Evolutionary conservation across 2,797 vertebrate species (phyloP).

Genomic region (Thaleichthys pacificus): DNA sequence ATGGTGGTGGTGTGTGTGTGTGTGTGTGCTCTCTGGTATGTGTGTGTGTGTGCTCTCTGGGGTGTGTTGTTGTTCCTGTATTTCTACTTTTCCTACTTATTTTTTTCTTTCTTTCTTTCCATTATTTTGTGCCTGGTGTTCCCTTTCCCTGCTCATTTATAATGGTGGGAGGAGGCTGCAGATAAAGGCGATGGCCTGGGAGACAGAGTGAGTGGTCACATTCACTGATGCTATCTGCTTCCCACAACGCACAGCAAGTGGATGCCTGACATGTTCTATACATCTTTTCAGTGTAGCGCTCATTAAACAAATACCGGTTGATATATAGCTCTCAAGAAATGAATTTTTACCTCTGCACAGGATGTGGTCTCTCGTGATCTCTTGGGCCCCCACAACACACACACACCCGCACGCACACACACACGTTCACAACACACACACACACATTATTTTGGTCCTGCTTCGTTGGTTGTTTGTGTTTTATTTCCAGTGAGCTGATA

Average conservation of each 20-base stretch:
- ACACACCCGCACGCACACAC: neutral
- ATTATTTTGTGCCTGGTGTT: slow-evolving; percentile 86
- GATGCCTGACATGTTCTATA: slow-evolving; percentile 93
- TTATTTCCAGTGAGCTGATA: slow-evolving; percentile 46
- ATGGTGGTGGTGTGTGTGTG: no score
- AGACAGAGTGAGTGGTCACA: slow-evolving; percentile 93
- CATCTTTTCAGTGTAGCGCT: slow-evolving; percentile 89
- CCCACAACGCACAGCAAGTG: slow-evolving; percentile 85
- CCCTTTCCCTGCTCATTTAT: slow-evolving; percentile 89
- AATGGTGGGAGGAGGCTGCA: slow-evolving; percentile 82
- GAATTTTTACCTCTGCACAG: slow-evolving; percentile 77
- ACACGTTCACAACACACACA: slow-evolving; percentile 14
- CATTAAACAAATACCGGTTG: slow-evolving; percentile 90
- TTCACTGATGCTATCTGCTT: slow-evolving; percentile 88
- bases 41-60: no score
- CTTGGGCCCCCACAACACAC: slow-evolving; percentile 58
- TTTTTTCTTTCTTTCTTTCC: slow-evolving; percentile 59
- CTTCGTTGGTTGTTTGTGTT: slow-evolving; percentile 41
- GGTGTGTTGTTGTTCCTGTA: slow-evolving; percentile 4
- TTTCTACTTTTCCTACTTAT: slow-evolving; percentile 5
- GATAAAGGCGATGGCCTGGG: slow-evolving; percentile 85
- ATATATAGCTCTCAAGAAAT: slow-evolving; percentile 87
- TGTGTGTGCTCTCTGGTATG: no score
- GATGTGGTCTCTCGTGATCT: slow-evolving; percentile 65
- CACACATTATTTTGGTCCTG: slow-evolving; percentile 44